Base-by-base conservation (phyloP, 2,797 vertebrate genomes). In the Bovichtus diacanthus region DNA sequence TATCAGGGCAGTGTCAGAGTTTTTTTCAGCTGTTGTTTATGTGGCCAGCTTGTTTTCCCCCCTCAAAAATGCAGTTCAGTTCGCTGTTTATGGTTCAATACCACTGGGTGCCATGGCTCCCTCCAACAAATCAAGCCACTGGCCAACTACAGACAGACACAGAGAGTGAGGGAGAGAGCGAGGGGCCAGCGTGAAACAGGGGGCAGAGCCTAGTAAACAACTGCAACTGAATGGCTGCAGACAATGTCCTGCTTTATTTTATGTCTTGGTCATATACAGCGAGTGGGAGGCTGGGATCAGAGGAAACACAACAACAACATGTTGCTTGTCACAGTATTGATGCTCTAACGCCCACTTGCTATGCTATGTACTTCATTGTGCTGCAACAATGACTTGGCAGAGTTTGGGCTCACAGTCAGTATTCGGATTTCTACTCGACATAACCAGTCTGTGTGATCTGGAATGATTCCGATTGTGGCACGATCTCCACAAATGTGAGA, bases 51-150 rank as follows among this genome's bases (percentile, higher is more conserved):
- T 88, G 89, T 90, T 85, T 93, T 79, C 6, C 6, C 16, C 27
- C 9, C 63, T 78, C 31, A 83, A 80, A 80, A 91, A 74, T 81
- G 87, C 78, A 88, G 91, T 87, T 82, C 80, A 92, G 93, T 92
- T 87, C 86, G 82, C 62, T 25, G 16, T 51, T 90, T 91, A 85
- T 89, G 90, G 84, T 79, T 78, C 77, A 90, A 92, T 92, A 91
- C 89, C 85, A 92, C 83, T 62, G 90, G 88, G 72, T 85, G 82
- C 88, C 87, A 90, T 90, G 87, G 84, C 86, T 89, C 87, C 91
- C 88, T 76, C 89, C 91, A 88, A 93, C 89, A 86, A 83, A 80
- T 84, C 85, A 88, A 83, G 87, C 87, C 78, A 92, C 78, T 80
- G 85, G 74, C 66, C 65, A 81, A 53, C 46, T 51, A 68, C 18